Conservation (phyloP, 2,888 invertebrate genomes). For the Folsomia candida region DNA sequence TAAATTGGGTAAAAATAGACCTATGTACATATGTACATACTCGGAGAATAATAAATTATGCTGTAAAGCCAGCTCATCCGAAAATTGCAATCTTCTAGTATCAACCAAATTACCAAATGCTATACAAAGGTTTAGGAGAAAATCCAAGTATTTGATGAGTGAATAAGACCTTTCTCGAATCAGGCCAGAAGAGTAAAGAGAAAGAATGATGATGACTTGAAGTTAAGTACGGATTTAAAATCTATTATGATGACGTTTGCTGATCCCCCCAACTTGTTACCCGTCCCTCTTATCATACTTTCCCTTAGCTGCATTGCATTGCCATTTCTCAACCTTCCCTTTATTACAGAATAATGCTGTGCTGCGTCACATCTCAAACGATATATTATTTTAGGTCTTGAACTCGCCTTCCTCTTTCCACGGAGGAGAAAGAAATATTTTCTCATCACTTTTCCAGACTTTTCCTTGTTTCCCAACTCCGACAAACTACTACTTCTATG, state of each 20-base stretch:
- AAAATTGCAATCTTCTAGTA: too few relatives aligned
- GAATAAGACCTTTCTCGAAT: too few relatives aligned
- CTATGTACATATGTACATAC: too few relatives aligned
- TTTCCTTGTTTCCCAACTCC: too few relatives aligned
- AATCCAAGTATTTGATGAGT: too few relatives aligned
- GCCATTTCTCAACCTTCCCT: neutral
- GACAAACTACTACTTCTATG: neutral
- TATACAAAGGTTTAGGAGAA: too few relatives aligned
- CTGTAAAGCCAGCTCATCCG: too few relatives aligned
- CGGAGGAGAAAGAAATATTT: neutral
- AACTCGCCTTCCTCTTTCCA: neutral
- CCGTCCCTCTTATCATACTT: neutral
- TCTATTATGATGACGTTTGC: conserved; percentile 1
- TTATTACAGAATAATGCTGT: neutral
- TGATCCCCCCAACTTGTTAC: neutral
- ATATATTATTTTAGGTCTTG: neutral
- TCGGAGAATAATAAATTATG: too few relatives aligned
- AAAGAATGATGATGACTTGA: neutral
- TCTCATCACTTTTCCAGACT: neutral
- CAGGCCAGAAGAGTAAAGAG: too few relatives aligned
- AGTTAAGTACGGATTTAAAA: neutral
- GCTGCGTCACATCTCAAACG: neutral
- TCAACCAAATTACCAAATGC: too few relatives aligned
- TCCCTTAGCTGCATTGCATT: neutral
- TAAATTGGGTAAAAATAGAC: too few relatives aligned